Evolutionary conservation across 2,797 vertebrate genomes (phyloP), one percentile per base, ranked within the genome.

Genomic region (Florisuga fusca): DNA sequence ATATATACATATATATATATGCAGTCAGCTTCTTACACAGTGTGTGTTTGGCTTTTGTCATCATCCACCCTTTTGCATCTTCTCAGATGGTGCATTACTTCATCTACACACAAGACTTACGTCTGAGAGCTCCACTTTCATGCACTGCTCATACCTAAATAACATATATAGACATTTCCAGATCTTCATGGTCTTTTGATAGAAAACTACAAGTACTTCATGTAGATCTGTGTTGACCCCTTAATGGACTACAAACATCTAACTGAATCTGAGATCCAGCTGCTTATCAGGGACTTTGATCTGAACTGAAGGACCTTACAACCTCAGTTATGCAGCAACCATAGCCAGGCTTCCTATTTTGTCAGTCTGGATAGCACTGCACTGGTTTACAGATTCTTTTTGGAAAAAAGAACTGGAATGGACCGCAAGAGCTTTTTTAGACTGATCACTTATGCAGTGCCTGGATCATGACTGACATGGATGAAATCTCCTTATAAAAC

Each of bases 401-500:
- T 34, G 34, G 14, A 12, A 87, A 79, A 85, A 54, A 54, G 1
- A 43, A 45, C 16, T 58, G 36, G 23, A 59, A 94, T 25, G 5
- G 6, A 76, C 41, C 79, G 45, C 23, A 85, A 74, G 33, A 71
- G 7, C 3, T 38, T 68, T 3, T 46, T 15, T 59, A 33, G 71
- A 43, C 54, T 54, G 54, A 63, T 7, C 7, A n/a, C 21, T 36
- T 80, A 9, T 80, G 36, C 41, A 74, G 61, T 15, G 20, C 10
- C 41, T 13, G 15, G 5, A 51, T 85, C 38, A 11, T 77, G 26
- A 45, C 18, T 59, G 55, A 67, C 0, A 3, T 46, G 45, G 46
- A 63, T 34, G 19, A 67, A 87, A 64, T 83, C 16, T 59, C 26
- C 61, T 82, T 34, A n/a, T 54, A 57, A 71, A 93, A 71, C 53